Base-by-base conservation (phyloP, 2,797 vertebrate species). In the Balearica regulorum region DNA sequence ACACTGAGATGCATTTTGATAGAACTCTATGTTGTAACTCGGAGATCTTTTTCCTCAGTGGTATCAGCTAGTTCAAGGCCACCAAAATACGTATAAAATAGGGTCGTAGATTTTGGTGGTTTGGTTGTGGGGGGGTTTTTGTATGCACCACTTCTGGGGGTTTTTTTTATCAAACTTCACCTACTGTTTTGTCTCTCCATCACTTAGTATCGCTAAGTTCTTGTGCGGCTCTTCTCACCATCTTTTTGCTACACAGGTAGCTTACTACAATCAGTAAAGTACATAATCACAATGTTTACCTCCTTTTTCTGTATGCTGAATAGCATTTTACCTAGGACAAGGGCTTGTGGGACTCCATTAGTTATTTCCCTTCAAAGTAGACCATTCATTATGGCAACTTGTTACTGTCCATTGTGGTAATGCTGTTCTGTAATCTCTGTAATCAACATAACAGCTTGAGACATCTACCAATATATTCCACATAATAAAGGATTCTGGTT, bases 101-200 rank as follows among this genome's bases (percentile, higher is more conserved):
- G 22, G 8, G 11, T 8, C 41, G 9, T 37, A 12, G 6, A 6
- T 9, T 39, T 31, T 21, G 12, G 4, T 44, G 0, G 1, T 10
- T 11, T 39, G 39, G 39, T 39, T 39, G 39, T 39, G 39, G 39
- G 43, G 43, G 43, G 7, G 39, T 26, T 43, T 78, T 71, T 16
- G 3, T 55, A 16, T 62, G 11, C 2, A 1, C 35, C 25, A 24
- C 29, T 71, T 69, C n/a, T 1, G 28, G 9, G 9, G 4, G 8
- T 49, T 71, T 83, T 55, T 73, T 53, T 4, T 65, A 65, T 48
- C 44, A 28, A 43, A 25, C 20, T 48, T 83, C 24, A 64, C 28
- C 9, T 70, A 31, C 41, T 37, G 15, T 48, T 83, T 83, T 58
- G 41, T 83, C 10, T 83, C 44, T n/a, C 15, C 20, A 19, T 53